Evolutionary conservation across 2,113 vertebrate genomes (phyloP).

Genomic region (Sphyrna mokarran): DNA sequence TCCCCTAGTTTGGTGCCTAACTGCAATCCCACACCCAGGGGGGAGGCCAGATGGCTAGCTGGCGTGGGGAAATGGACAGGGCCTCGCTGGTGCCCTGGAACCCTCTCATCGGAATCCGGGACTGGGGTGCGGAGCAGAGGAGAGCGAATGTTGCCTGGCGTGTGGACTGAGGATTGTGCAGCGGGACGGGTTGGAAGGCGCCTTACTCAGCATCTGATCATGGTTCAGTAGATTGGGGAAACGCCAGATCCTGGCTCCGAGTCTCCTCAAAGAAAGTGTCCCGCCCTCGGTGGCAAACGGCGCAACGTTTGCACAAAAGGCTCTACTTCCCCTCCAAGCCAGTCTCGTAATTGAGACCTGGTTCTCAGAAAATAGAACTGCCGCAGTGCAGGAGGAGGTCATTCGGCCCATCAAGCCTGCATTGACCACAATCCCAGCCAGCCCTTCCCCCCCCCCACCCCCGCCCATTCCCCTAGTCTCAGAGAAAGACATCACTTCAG

Average conservation of each 20-base stretch:
- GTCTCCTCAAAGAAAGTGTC: not conserved
- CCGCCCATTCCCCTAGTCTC: too few species aligned
- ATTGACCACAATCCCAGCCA: too few species aligned
- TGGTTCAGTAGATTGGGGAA: not conserved
- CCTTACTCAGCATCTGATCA: not conserved
- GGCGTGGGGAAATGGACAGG: not conserved
- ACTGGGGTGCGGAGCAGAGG: not conserved
- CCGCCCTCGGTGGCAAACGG: not conserved
- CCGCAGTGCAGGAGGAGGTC: too few species aligned
- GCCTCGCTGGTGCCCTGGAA: not conserved
- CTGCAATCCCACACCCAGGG: not conserved
- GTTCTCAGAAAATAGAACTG: not conserved
- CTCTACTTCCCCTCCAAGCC: not conserved
- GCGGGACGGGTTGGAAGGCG: not conserved
- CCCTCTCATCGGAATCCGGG: not conserved
- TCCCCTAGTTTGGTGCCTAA: not conserved
- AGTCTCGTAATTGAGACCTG: not conserved
- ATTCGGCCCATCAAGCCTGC: too few species aligned
- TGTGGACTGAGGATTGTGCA: not conserved
- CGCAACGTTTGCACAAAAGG: not conserved
- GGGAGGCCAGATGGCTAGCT: not conserved
- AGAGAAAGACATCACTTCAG: not conserved
- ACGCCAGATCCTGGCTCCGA: not conserved
- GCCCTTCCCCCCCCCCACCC: too few species aligned
- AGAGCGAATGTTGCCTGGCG: not conserved